Conservation (phyloP, 2,888 invertebrate genomes). For the Coelinius sp. region DNA sequence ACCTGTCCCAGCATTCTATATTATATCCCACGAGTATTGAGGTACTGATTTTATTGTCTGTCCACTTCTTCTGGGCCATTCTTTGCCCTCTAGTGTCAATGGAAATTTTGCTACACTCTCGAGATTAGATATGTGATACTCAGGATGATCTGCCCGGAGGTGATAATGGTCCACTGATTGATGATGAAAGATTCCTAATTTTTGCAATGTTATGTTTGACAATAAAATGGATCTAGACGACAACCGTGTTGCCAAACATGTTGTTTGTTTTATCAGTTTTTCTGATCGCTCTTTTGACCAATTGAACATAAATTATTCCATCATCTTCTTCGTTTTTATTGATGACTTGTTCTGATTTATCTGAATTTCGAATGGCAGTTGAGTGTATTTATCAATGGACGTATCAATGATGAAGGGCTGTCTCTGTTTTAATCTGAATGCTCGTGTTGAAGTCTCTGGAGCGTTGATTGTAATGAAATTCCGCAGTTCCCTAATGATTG, state of each 20-base stretch:
- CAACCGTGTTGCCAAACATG: conserved; percentile 77
- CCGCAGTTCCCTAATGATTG: conserved; percentile 72
- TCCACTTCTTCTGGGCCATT: conserved; percentile 55
- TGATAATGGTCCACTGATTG: conserved; percentile 70
- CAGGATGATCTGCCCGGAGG: conserved; percentile 54
- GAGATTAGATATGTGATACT: conserved; percentile 62
- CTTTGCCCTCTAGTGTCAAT: conserved; percentile 57
- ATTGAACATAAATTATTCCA: conserved; percentile 74
- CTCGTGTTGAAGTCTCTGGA: conserved; percentile 69
- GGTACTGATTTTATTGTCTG: conserved; percentile 50
- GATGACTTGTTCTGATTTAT: not conserved
- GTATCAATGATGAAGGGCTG: conserved; percentile 65
- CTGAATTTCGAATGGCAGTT: not conserved
- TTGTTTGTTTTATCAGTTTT: conserved; percentile 73
- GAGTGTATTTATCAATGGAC: conserved; percentile 42
- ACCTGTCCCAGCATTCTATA: conserved; percentile 62
- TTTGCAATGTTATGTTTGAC: conserved; percentile 79
- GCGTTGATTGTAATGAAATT: conserved; percentile 71
- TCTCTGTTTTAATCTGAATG: conserved; percentile 69
- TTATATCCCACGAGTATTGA: conserved; percentile 59
- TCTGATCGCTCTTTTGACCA: conserved; percentile 79
- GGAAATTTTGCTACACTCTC: conserved; percentile 66
- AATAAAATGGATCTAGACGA: conserved; percentile 77
- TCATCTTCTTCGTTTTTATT: conserved; percentile 26
- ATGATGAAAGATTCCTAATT: conserved; percentile 81